phyloP scores from a whole-genome alignment of 2,888 invertebrate species.

The Eudemis profundana region DNA sequence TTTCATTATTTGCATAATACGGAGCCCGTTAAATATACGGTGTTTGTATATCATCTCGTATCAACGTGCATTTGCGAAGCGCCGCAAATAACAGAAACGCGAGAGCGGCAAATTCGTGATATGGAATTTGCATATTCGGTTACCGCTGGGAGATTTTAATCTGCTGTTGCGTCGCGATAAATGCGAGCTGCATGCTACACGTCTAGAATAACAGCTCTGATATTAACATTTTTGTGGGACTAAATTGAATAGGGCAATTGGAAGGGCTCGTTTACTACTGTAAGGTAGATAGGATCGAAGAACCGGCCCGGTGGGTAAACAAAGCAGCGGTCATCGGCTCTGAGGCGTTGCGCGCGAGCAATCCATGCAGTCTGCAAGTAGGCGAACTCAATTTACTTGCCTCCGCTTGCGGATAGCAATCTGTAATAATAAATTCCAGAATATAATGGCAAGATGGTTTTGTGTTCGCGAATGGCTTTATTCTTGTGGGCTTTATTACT shows the following conservation, averaged over 20 bases:
- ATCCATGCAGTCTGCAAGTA: slow-evolving; percentile 41
- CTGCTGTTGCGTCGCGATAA: slow-evolving; percentile 32
- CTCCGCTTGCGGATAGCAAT: slow-evolving; percentile 39
- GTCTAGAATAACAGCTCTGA: slow-evolving; percentile 21
- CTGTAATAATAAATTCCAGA: slow-evolving; percentile 40
- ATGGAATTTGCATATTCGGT: slow-evolving; percentile 43
- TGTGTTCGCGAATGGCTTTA: slow-evolving; percentile 32
- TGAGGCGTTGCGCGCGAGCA: slow-evolving; percentile 50
- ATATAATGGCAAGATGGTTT: slow-evolving; percentile 41
- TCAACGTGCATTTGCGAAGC: slow-evolving; percentile 39
- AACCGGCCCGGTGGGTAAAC: slow-evolving; percentile 65
- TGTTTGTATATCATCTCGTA: slow-evolving; percentile 41
- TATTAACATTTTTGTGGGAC: slow-evolving; percentile 14
- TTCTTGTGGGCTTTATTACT: slow-evolving; percentile 36
- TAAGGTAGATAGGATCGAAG: slow-evolving; percentile 24
- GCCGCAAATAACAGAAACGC: slow-evolving; percentile 43
- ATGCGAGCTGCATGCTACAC: slow-evolving; percentile 33
- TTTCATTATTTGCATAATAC: slow-evolving; percentile 43
- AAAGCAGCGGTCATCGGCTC: slow-evolving; percentile 73
- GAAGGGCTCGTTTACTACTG: slow-evolving; percentile 28
- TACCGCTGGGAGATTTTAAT: slow-evolving; percentile 43
- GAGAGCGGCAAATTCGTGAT: slow-evolving; percentile 41
- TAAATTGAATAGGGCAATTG: slow-evolving; percentile 9
- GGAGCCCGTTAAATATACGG: slow-evolving; percentile 38
- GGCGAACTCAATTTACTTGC: slow-evolving; percentile 40